These are phyloP conservation scores for Quiscalus mexicanus DNA, from an alignment of 2,113 vertebrate genomes.

Conservation along the genomic window DNA sequence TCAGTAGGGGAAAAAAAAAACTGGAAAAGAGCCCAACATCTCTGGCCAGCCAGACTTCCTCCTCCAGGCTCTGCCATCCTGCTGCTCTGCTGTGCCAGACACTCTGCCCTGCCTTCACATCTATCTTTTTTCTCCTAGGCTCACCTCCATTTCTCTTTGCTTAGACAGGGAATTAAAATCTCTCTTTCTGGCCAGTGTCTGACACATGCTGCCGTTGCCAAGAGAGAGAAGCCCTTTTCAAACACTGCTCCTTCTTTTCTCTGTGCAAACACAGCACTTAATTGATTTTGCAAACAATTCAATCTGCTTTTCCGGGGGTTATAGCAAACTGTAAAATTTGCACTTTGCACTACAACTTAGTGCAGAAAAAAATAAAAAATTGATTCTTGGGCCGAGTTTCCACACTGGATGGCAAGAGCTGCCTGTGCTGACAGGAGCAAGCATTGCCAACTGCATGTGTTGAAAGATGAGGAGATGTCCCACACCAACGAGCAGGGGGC, in stretches of 20 bases:
- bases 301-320: background rate
- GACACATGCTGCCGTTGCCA: background rate
- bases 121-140: background rate
- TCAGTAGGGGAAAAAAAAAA: no score
- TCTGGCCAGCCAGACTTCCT: background rate
- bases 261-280: background rate
- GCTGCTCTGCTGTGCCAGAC: background rate
- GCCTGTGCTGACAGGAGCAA: background rate
- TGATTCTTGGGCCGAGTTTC: background rate
- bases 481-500: rapidly evolving
- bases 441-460: background rate
- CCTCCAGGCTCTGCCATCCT: background rate
- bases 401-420: background rate
- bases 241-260: background rate
- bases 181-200: background rate
- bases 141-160: background rate
- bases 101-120: rapidly evolving
- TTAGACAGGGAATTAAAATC: background rate
- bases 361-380: background rate
- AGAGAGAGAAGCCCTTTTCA: background rate
- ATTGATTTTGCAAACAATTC: background rate
- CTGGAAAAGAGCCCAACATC: background rate
- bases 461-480: background rate
- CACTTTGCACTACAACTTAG: background rate
- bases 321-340: background rate